Evolutionary conservation across 23 tunicate genomes (phyloP), one percentile per base, ranked within the genome.

Genomic region (Styela clava): DNA sequence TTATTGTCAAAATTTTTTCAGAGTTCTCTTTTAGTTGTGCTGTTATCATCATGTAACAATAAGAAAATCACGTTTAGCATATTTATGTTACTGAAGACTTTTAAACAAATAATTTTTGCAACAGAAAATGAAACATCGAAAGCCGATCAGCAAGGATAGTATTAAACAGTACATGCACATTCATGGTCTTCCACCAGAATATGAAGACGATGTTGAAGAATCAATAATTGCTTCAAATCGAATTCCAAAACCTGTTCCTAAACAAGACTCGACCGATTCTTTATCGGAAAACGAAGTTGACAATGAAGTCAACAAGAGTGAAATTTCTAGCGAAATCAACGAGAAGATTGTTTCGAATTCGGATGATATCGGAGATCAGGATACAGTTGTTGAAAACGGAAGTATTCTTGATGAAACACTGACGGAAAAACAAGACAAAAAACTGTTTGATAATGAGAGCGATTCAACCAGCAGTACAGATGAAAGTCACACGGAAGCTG

Each of bases 131-230:
- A 89, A 89, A 34, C 94, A 89, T 81, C 83, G 86, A 61, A 89
- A 89, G 37, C 85, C 94, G 26, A 89, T 86, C 64, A 89, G 94
- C 29, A 73, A 73, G 32, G 94, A 89, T 78, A 89, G 94, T 33
- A 26, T 34, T 62, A 86, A 89, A 73, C 83, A 84, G 68, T 84
- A 84, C 69, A 64, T 61, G 26, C 78, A 86, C 3, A 33, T 78
- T 24, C 51, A 79, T 34, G 80, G 82, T 33, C 85, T 89, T 28
- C 83, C 94, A 3, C 81, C 88, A 0, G 87, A 84, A 27, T 88
- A 64, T 68, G 73, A 83, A 52, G 78, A 81, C 2, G 85, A 81
- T 25, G 31, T 21, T 34, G 20, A 64, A 12, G 27, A 27, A 19
- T 34, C 64, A 34, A 71, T 21, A 20, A 35, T 19, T 16, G 3